These are phyloP conservation scores for Onychorhynchus coronatus DNA, from an alignment of 2,113 vertebrate species.

Conservation along the genomic window DNA sequence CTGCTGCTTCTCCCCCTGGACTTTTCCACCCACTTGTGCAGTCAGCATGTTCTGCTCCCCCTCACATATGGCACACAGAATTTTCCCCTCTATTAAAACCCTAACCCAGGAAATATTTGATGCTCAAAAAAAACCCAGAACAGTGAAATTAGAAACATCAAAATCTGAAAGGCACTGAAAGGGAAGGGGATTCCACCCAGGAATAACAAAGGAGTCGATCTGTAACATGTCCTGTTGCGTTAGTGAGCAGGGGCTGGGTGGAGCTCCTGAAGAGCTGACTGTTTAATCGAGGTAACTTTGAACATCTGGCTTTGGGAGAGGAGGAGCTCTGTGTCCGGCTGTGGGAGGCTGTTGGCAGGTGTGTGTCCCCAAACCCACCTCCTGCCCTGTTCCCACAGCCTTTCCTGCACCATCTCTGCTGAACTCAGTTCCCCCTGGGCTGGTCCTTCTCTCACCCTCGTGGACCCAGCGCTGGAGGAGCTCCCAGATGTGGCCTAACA, in stretches of 20 bases:
- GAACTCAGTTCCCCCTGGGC: neutral
- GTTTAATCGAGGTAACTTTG: rapidly evolving
- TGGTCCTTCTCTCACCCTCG: rapidly evolving
- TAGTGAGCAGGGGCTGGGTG: neutral
- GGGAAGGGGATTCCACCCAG: neutral
- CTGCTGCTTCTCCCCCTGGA: neutral
- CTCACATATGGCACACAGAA: neutral
- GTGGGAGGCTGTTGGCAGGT: neutral
- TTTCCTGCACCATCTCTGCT: neutral
- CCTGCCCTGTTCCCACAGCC: neutral
- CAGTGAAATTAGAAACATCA: neutral
- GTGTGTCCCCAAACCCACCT: neutral
- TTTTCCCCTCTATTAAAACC: neutral
- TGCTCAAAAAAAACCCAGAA: neutral
- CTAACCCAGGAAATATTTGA: neutral
- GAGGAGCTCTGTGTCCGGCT: neutral
- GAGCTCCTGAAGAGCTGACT: neutral
- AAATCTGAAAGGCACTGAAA: neutral
- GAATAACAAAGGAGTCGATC: neutral
- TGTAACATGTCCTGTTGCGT: neutral
- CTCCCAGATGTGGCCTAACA: neutral
- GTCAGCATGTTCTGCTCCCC: neutral
- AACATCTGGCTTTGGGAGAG: neutral
- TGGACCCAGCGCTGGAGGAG: neutral
- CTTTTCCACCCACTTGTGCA: neutral